These are phyloP conservation scores for Chloroclysta siterata DNA, from an alignment of 2,888 invertebrate species.

Conservation along the genomic window DNA sequence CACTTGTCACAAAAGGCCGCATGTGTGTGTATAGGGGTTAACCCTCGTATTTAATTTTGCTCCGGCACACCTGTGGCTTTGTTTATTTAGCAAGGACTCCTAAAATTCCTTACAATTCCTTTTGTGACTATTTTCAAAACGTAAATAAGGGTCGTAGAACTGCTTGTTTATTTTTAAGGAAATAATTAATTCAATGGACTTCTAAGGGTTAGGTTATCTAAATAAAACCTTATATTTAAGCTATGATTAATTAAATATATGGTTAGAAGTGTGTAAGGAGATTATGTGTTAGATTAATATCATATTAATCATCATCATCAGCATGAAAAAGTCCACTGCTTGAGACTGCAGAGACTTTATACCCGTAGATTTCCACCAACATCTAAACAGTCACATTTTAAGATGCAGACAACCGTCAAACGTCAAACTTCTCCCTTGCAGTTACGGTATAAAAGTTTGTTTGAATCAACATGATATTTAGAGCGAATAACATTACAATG, in stretches of 20 bases:
- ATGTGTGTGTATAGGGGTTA: not conserved
- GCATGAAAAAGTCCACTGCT: too few species aligned
- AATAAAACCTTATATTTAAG: not conserved
- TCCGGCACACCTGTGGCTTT: constrained; percentile 72
- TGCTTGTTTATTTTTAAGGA: constrained; percentile 15
- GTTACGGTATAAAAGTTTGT: too few species aligned
- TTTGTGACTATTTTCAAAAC: constrained; percentile 23
- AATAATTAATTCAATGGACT: constrained; percentile 5
- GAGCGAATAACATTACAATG: too few species aligned
- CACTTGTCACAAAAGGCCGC: not conserved
- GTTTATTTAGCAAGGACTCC: constrained; percentile 67
- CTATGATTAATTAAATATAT: not conserved
- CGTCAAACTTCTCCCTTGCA: too few species aligned
- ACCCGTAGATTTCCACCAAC: too few species aligned
- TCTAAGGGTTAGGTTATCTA: not conserved
- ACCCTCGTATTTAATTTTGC: constrained; percentile 63
- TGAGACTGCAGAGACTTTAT: too few species aligned
- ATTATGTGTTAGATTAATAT: too few species aligned
- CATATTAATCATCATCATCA: too few species aligned
- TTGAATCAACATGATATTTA: too few species aligned
- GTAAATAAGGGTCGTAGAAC: constrained; percentile 11
- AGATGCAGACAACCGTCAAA: too few species aligned
- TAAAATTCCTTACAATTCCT: constrained; percentile 48
- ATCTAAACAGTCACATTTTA: too few species aligned
- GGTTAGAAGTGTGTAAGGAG: too few species aligned